These are phyloP conservation scores for Drosophila navojoa DNA, from an alignment of 1,140 invertebrate genomes.

Conservation along the genomic window DNA sequence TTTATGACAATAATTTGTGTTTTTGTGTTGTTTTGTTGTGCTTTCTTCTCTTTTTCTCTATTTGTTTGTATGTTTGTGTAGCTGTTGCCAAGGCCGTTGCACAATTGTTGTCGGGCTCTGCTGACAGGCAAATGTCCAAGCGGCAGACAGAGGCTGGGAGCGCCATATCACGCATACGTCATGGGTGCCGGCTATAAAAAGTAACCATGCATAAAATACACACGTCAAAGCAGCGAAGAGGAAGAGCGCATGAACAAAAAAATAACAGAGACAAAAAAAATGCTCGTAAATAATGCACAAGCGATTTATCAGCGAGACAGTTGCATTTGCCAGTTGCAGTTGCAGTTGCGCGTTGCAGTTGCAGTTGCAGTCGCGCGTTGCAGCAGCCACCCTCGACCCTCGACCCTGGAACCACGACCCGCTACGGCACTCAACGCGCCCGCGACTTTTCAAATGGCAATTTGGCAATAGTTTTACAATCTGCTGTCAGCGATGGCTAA, in stretches of 20 bases:
- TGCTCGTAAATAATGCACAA: constrained; percentile 58
- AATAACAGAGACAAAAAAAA: constrained; percentile 9
- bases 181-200: constrained; percentile 65
- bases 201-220: constrained; percentile 55
- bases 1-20: constrained; percentile 13
- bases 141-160: constrained; percentile 17
- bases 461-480: constrained; percentile 54
- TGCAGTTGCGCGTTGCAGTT: constrained; percentile 45
- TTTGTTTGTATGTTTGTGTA: neutral
- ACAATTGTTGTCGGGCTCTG: constrained; percentile 14
- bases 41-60: neutral
- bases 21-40: neutral
- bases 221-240: constrained; percentile 17
- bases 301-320: constrained; percentile 66
- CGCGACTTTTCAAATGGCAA: constrained; percentile 39
- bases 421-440: neutral
- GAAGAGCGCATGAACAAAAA: neutral
- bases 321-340: constrained; percentile 43
- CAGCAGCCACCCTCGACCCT: constrained; percentile 15
- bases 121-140: constrained; percentile 30
- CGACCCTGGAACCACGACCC: constrained; percentile 4
- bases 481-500: constrained; percentile 5
- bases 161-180: constrained; percentile 68
- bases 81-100: constrained; percentile 41
- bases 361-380: constrained; percentile 34